Conservation (phyloP, 2,888 invertebrate genomes). For the Eurois occulta region DNA sequence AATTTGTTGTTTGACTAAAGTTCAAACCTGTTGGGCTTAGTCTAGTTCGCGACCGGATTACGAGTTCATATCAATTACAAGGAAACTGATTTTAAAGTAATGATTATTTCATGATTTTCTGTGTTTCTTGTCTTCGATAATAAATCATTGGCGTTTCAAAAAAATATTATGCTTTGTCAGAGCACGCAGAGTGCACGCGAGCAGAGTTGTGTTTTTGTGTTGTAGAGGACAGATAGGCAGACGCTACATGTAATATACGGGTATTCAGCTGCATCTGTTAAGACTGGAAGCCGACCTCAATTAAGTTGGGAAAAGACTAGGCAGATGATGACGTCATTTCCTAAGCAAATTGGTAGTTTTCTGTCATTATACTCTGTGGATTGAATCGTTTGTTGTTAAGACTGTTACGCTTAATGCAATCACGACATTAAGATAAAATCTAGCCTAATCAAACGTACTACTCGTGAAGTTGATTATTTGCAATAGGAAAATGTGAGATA, state of each 20-base stretch:
- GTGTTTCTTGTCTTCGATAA: neutral
- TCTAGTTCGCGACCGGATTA: constrained; percentile 43
- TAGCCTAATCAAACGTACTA: neutral
- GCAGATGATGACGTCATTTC: too few species aligned
- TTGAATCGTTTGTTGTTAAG: neutral
- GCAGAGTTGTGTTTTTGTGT: too few species aligned
- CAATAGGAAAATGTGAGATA: neutral
- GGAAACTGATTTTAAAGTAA: neutral
- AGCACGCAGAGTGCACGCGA: too few species aligned
- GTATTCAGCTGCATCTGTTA: too few species aligned
- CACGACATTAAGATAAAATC: too few species aligned
- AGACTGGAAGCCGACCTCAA: too few species aligned
- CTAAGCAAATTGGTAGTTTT: neutral
- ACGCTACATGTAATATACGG: too few species aligned
- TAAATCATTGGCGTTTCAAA: too few species aligned
- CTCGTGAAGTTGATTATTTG: neutral
- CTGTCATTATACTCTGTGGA: neutral
- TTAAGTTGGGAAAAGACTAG: too few species aligned
- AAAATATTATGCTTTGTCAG: too few species aligned
- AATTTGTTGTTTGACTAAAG: constrained; percentile 61
- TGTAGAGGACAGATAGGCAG: too few species aligned
- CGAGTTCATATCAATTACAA: constrained; percentile 51
- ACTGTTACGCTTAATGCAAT: neutral
- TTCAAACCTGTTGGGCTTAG: constrained; percentile 49
- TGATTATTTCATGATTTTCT: neutral